Conservation (phyloP, 2,888 invertebrate species). For the Nymphalis polychloros region DNA sequence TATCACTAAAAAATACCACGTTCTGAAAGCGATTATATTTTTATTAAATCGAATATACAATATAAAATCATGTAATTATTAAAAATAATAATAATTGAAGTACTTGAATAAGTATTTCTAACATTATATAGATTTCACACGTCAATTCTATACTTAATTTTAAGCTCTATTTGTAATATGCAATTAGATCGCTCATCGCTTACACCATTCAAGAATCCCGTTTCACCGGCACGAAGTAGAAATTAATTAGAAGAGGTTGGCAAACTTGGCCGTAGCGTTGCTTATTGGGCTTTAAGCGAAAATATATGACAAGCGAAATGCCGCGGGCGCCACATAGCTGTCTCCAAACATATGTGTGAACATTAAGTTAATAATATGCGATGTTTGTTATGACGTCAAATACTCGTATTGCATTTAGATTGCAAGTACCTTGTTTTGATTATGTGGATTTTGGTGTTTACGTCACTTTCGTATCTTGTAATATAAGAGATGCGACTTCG, state of each 20-base stretch:
- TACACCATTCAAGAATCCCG: conserved; percentile 50
- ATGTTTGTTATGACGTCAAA: neutral
- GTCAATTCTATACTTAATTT: no score
- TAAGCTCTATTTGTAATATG: neutral
- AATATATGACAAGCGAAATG: conserved; percentile 69
- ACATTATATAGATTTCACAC: no score
- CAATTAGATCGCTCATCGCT: conserved; percentile 32
- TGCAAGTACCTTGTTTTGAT: neutral
- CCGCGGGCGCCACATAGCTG: conserved; percentile 38
- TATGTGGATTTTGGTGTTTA: neutral
- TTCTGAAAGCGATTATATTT: no score
- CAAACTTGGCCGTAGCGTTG: conserved; percentile 68
- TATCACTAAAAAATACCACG: no score
- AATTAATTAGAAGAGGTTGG: conserved; percentile 78
- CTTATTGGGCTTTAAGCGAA: conserved; percentile 75
- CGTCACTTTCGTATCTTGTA: conserved; percentile 5
- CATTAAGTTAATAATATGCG: conserved; percentile 10
- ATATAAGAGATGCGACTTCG: neutral
- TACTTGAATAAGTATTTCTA: no score
- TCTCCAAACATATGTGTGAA: conserved; percentile 27
- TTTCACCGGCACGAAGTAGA: conserved; percentile 73
- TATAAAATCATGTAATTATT: no score
- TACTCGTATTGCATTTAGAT: neutral
- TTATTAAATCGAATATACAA: no score
- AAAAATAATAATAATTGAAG: no score